Evolutionary conservation across 2,113 vertebrate species (phyloP).

Genomic region (Mesoclemmys tuberculata): DNA sequence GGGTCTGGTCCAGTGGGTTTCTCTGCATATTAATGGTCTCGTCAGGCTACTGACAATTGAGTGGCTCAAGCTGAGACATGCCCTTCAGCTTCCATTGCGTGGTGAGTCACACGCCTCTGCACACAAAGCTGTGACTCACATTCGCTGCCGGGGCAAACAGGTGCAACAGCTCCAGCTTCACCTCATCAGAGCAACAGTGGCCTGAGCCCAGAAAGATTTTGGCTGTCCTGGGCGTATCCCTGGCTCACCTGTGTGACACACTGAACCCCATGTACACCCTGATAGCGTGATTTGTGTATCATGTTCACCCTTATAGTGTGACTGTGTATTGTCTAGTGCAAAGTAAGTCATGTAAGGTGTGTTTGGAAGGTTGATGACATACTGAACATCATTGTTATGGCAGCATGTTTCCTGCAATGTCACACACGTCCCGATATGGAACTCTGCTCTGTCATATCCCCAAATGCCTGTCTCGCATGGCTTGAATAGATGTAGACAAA

Average conservation of each 20-base stretch:
- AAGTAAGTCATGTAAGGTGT: too few relatives aligned
- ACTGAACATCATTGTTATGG: too few relatives aligned
- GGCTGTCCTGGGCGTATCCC: not conserved
- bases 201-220: not conserved
- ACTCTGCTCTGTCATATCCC: too few relatives aligned
- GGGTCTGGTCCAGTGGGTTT: not conserved
- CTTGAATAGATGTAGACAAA: too few relatives aligned
- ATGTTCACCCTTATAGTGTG: too few relatives aligned
- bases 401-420: too few relatives aligned
- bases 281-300: too few relatives aligned
- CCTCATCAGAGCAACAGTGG: not conserved
- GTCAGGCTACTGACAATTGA: not conserved
- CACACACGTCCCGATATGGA: too few relatives aligned
- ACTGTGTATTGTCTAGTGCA: too few relatives aligned
- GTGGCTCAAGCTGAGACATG: not conserved
- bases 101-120: not conserved
- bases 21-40: not conserved
- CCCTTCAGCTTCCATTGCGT: not conserved
- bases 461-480: too few relatives aligned
- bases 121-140: not conserved
- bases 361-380: too few relatives aligned
- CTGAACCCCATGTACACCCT: too few relatives aligned
- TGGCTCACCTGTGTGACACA: not conserved
- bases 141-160: not conserved
- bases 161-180: not conserved